These are phyloP conservation scores for Toxotes jaculatrix DNA, from an alignment of 2,113 vertebrate species.

Conservation along the genomic window DNA sequence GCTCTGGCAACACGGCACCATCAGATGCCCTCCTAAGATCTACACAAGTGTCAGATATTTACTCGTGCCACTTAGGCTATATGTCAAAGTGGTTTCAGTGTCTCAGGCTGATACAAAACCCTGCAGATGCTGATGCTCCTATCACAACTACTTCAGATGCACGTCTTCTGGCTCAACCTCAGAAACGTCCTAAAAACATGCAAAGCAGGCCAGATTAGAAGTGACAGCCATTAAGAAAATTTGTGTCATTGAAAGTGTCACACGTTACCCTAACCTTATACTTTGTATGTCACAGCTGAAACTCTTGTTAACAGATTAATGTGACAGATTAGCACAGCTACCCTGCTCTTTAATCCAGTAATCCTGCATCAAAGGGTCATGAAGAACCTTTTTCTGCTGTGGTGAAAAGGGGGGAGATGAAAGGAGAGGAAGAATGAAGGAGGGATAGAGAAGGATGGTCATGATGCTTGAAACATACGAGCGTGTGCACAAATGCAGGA, in stretches of 20 bases:
- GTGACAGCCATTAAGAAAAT: constrained; percentile 59
- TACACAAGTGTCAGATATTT: constrained; percentile 39
- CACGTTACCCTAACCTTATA: constrained; percentile 44
- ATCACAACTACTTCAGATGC: constrained; percentile 39
- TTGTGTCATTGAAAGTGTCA: constrained; percentile 56
- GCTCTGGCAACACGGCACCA: constrained; percentile 1
- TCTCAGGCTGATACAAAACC: constrained; percentile 36
- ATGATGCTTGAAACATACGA: constrained; percentile 47
- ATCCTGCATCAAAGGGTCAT: constrained; percentile 82
- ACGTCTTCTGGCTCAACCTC: constrained; percentile 2
- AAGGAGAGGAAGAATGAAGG: constrained; percentile 47
- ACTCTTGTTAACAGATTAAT: constrained; percentile 81
- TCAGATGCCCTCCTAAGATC: constrained; percentile 21
- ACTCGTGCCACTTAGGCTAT: constrained; percentile 29
- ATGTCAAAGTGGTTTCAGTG: constrained; percentile 25
- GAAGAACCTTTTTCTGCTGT: constrained; percentile 59
- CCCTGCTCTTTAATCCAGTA: constrained; percentile 79
- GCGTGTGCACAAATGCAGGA: constrained; percentile 6
- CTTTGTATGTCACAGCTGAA: constrained; percentile 70
- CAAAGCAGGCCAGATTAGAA: constrained; percentile 51
- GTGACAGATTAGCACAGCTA: constrained; percentile 70
- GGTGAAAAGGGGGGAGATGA: constrained; percentile 64
- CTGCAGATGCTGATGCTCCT: constrained; percentile 24
- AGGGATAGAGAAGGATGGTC: constrained; percentile 38
- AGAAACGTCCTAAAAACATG: neutral